Conservation (phyloP, 2,797 vertebrate genomes). For the Microcaecilia unicolor region DNA sequence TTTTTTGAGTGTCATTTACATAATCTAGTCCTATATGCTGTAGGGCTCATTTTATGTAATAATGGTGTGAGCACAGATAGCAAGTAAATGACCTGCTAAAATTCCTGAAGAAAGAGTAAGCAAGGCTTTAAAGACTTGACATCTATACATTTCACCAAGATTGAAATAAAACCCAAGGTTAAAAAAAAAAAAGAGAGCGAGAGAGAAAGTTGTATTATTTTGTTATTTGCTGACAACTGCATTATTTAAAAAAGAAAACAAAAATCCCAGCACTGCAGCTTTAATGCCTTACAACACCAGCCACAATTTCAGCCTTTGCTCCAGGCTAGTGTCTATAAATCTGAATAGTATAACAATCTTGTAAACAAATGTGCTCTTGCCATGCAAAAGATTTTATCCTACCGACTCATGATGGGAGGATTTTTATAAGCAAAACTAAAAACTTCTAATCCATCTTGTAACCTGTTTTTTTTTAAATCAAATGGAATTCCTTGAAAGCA, state of each 20-base stretch:
- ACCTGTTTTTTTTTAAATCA: constrained; percentile 15
- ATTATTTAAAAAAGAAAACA: not conserved
- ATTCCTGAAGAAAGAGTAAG: no score
- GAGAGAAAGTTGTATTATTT: no score
- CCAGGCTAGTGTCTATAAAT: constrained; percentile 26
- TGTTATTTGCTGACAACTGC: not conserved
- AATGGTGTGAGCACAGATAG: no score
- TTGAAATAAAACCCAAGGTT: no score
- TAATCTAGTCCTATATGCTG: no score
- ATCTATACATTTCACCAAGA: no score
- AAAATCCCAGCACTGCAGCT: not conserved
- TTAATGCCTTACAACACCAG: constrained; percentile 29
- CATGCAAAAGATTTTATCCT: constrained; percentile 24
- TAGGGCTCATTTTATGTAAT: no score
- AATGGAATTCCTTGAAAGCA: not conserved
- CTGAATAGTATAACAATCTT: constrained; percentile 28
- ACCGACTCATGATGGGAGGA: constrained; percentile 17
- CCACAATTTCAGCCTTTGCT: constrained; percentile 9
- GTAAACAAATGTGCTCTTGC: constrained; percentile 21
- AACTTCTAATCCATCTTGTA: constrained; percentile 28
- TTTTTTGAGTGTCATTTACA: no score
- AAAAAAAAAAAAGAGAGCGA: not conserved
- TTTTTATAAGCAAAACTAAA: constrained; percentile 32
- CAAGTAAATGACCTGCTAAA: no score
- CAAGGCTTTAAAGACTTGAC: no score